phyloP scores from a whole-genome alignment of 2,113 vertebrate genomes.

The Helogale parvula region DNA sequence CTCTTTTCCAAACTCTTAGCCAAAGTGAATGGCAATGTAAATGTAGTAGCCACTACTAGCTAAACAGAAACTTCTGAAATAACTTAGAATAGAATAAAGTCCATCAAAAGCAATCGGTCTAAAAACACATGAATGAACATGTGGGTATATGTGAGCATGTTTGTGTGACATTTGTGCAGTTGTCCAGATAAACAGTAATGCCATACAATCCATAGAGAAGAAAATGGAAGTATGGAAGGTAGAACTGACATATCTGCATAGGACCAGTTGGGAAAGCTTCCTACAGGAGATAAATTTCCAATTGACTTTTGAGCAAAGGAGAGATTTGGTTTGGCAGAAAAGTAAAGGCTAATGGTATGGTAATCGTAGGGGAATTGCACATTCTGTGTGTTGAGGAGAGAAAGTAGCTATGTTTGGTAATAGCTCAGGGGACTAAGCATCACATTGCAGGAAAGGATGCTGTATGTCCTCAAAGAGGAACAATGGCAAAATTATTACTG shows the following conservation, averaged over 20 bases:
- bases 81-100: not conserved
- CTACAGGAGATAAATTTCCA: not conserved
- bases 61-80: conserved; percentile 19
- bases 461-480: not conserved
- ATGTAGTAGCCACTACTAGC: not conserved
- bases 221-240: not conserved
- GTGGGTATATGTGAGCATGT: not conserved
- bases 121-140: not conserved
- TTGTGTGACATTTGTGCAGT: not conserved
- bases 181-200: not conserved
- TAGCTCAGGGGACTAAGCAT: not conserved
- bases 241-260: not conserved
- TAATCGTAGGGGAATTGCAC: not conserved
- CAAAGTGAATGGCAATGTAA: not conserved
- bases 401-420: not conserved
- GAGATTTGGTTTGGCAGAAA: not conserved
- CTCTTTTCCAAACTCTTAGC: not conserved
- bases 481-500: not conserved
- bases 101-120: not conserved
- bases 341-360: not conserved
- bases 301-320: not conserved
- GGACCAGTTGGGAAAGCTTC: not conserved
- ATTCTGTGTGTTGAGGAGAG: not conserved
- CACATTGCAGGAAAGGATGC: not conserved
- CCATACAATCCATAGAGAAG: not conserved